phyloP scores from a whole-genome alignment of 2,797 vertebrate genomes.

The Aldrovandia affinis region DNA sequence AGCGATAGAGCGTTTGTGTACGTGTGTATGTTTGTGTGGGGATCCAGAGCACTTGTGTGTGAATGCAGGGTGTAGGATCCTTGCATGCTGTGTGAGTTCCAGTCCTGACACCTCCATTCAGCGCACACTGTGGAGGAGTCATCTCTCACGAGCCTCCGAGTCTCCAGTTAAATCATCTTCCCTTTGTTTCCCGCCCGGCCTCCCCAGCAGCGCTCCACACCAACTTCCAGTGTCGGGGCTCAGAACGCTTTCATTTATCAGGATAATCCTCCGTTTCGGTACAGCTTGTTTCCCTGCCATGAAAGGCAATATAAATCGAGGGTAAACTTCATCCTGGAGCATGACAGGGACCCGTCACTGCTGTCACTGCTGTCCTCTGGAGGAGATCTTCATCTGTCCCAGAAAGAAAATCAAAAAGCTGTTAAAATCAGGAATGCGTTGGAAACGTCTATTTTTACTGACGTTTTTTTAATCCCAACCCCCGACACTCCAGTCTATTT shows the following conservation, averaged over 20 bases:
- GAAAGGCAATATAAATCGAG: conserved; percentile 11
- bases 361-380: not conserved
- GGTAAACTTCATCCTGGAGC: conserved; percentile 7
- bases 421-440: not conserved
- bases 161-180: not conserved
- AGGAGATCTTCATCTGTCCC: conserved; percentile 15
- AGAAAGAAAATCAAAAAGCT: conserved; percentile 29
- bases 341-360: not conserved
- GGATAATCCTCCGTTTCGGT: not conserved
- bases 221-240: conserved; percentile 16
- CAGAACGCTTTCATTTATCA: conserved; percentile 6
- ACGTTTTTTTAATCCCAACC: not conserved
- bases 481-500: not conserved
- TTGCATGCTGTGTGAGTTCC: not conserved
- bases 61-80: not conserved
- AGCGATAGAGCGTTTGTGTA: not conserved
- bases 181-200: conserved; percentile 30
- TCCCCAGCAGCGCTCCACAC: conserved; percentile 28
- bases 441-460: conserved; percentile 27
- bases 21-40: not conserved
- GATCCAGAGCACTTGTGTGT: not conserved
- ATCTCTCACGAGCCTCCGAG: not conserved
- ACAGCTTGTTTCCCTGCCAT: not conserved
- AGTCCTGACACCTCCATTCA: not conserved
- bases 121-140: conserved; percentile 5